Percentiles rank a stretch among this genome's conserved stretches.
Evolutionary conservation across 1,140 invertebrate species (phyloP).

Genomic region (Vollenhovia emeryi): DNA sequence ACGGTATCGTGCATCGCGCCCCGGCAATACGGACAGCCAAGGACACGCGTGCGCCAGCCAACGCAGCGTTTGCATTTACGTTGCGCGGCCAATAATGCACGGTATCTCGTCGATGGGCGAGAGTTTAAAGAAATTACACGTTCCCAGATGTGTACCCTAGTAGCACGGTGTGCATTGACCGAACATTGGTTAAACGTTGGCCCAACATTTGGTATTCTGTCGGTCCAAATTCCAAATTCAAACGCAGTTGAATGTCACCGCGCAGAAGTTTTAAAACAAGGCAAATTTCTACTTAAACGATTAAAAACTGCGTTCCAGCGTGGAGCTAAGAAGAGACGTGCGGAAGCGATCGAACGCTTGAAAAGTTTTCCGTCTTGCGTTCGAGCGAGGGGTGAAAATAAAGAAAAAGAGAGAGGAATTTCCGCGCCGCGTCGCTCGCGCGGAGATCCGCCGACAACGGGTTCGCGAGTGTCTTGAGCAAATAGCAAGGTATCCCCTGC

Average conservation of each 20-base stretch:
- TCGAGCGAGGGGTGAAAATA: neutral
- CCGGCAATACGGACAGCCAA: constrained; percentile 41
- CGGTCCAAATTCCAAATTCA: no score
- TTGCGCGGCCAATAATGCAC: neutral
- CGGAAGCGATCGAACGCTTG: neutral
- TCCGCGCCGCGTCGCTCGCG: neutral
- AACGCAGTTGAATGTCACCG: neutral
- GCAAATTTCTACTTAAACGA: no score
- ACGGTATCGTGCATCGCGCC: constrained; percentile 67
- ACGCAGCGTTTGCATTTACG: neutral
- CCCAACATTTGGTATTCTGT: no score
- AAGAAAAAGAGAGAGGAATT: constrained; percentile 1
- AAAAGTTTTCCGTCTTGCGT: neutral
- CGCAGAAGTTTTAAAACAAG: neutral
- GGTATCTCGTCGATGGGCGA: neutral
- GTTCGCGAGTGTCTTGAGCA: constrained; percentile 25
- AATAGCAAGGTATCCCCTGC: constrained; percentile 53
- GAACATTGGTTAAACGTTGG: no score
- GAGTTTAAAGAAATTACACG: no score
- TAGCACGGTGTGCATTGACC: no score
- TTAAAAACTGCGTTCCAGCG: neutral
- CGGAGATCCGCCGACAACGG: constrained; percentile 19
- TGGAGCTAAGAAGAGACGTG: no score
- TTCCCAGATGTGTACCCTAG: no score
- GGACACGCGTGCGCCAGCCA: constrained; percentile 52